Conservation (phyloP, 2,888 invertebrate genomes). For the Chromoteleia sp. region DNA sequence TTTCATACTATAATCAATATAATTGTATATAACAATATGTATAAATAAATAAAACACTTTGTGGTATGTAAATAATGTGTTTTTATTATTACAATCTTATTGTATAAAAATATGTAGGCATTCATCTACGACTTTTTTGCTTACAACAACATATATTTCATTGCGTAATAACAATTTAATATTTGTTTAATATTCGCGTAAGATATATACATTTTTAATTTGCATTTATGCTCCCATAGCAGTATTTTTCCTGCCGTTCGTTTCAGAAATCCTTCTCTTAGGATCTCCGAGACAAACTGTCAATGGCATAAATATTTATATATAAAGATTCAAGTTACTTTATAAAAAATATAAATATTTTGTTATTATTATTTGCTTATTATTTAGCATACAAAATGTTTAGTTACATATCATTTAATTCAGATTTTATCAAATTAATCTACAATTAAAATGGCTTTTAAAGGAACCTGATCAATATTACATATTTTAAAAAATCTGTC, state of each 20-base stretch:
- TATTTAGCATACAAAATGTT: not conserved
- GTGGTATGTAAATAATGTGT: constrained; percentile 71
- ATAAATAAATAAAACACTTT: constrained; percentile 70
- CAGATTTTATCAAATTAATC: constrained; percentile 2
- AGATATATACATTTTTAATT: constrained; percentile 74
- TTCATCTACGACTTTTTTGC: constrained; percentile 79
- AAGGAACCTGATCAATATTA: constrained; percentile 76
- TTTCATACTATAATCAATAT: not conserved
- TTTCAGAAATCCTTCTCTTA: constrained; percentile 75
- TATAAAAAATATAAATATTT: constrained; percentile 24
- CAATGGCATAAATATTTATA: constrained; percentile 72
- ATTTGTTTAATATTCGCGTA: constrained; percentile 76
- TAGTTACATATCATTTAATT: not conserved
- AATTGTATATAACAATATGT: constrained; percentile 29
- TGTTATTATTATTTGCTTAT: not conserved
- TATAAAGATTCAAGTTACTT: constrained; percentile 58
- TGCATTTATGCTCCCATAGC: constrained; percentile 70
- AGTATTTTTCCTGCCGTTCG: constrained; percentile 76
- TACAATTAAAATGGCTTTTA: constrained; percentile 34
- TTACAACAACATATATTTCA: constrained; percentile 77
- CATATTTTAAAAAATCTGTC: constrained; percentile 74
- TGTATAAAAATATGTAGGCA: constrained; percentile 81
- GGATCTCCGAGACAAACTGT: constrained; percentile 78
- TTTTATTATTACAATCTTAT: constrained; percentile 78
- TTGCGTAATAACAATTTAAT: constrained; percentile 78